Base-by-base conservation (phyloP, 2,113 vertebrate species). In the Vanacampus margaritifer region DNA sequence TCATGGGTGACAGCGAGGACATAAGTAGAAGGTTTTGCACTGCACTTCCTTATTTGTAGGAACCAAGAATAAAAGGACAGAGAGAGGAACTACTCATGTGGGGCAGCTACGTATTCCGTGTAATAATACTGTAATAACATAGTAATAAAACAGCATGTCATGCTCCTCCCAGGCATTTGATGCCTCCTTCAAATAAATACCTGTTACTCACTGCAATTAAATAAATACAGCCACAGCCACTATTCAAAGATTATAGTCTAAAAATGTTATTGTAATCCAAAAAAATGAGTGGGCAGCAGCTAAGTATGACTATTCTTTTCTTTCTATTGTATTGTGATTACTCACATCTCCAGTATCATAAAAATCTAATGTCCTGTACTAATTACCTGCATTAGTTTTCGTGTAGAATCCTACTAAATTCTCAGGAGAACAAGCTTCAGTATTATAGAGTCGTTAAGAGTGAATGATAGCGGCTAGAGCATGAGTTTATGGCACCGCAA, bases 401-500 rank as follows among this genome's bases (percentile, higher is more conserved):
- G 51, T 32, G 14, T 32, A 23, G n/a, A 43, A 39, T 62, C 3
- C 36, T 59, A 39, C 50, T 61, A 71, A 75, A 76, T 64, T 80
- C n/a, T 62, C 37, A 23, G 5, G 56, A 36, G 35, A 67, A 65
- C 37, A 65, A 65, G 62, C 36, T 68, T 58, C 39, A 45, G 36
- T 41, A 69, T 37, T 21, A 65, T 39, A 64, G 62, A 64, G 69
- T 70, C 73, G 80, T 76, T 84, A 81, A 54, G 65, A 61, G 68
- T 36, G 58, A 62, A 46, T 45, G 69, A 68, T 72, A 71, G 68
- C 26, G 48, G 64, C 45, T 41, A n/a, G 61, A 26, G 61, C 48
- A 74, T 77, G 1, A 68, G 16, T 37, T 50, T 71, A 65, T 69
- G 75, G 73, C 79, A 73, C 69, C 71, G 79, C 64, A 72, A 72